phyloP scores from a whole-genome alignment of 2,113 vertebrate genomes.

The Antennarius striatus region DNA sequence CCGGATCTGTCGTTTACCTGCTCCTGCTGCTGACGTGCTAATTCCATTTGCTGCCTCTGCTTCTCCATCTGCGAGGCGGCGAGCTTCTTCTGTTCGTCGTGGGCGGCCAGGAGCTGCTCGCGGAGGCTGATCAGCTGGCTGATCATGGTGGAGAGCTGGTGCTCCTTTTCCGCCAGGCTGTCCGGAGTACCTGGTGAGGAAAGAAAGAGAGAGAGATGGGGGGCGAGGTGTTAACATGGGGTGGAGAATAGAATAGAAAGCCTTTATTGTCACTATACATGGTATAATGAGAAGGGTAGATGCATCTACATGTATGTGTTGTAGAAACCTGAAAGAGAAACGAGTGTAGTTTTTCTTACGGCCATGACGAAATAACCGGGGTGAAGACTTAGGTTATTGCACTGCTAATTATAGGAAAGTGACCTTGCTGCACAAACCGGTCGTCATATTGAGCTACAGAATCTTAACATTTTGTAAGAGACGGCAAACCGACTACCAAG shows the following conservation, averaged over 20 bases:
- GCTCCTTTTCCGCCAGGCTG: conserved; percentile 97
- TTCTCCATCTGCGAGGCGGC: conserved; percentile 99
- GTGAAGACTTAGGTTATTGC: conserved; percentile 32
- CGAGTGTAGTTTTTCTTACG: conserved; percentile 1
- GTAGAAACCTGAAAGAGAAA: not conserved
- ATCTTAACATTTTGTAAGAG: conserved; percentile 58
- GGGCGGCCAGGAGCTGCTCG: conserved; percentile 97
- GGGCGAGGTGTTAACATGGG: conserved; percentile 19
- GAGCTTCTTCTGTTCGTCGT: conserved; percentile 98
- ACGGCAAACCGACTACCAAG: conserved; percentile 58
- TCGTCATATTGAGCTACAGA: conserved; percentile 57
- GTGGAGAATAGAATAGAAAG: too few relatives aligned
- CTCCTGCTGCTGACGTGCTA: conserved; percentile 98
- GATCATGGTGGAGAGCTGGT: conserved; percentile 99
- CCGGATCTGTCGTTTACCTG: conserved; percentile 83
- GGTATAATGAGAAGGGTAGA: too few relatives aligned
- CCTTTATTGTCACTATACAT: too few relatives aligned
- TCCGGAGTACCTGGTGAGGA: conserved; percentile 90
- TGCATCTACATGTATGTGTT: conserved; percentile 5
- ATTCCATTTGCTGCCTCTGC: conserved; percentile 99
- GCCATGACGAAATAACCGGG: conserved; percentile 5
- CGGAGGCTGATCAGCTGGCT: conserved; percentile 97
- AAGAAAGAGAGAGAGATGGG: conserved; percentile 5
- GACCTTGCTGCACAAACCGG: conserved; percentile 28
- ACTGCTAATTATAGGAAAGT: conserved; percentile 47